phyloP scores from a whole-genome alignment of 1,140 invertebrate species.

The Acromyrmex heyeri region DNA sequence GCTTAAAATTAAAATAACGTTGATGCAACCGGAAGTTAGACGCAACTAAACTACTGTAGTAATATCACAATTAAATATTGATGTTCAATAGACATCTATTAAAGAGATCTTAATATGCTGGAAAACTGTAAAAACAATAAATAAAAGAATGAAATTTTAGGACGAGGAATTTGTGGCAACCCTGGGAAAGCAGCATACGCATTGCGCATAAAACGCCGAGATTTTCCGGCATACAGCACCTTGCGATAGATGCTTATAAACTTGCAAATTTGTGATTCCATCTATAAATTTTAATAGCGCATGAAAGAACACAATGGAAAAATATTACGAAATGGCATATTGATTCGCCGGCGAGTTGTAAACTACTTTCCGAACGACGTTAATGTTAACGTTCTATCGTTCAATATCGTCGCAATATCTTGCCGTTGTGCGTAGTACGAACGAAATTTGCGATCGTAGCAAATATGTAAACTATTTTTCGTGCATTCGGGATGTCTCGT shows the following conservation, averaged over 20 bases:
- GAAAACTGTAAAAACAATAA: too few species aligned
- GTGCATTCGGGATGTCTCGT: not conserved
- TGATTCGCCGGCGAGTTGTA: not conserved
- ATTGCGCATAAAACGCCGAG: too few species aligned
- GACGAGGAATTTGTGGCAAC: too few species aligned
- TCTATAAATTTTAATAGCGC: not conserved
- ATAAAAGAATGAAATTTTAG: too few species aligned
- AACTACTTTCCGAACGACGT: not conserved
- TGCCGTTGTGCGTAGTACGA: not conserved
- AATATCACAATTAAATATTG: too few species aligned
- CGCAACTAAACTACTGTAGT: too few species aligned
- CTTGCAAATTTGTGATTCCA: not conserved
- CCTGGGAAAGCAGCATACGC: too few species aligned
- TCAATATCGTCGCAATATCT: not conserved
- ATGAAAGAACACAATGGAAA: not conserved
- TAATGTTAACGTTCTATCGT: not conserved
- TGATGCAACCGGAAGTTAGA: too few species aligned
- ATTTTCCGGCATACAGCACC: not conserved
- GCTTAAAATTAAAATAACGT: too few species aligned
- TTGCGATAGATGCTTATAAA: not conserved
- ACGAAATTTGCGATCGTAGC: not conserved
- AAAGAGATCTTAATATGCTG: too few species aligned
- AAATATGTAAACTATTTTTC: slow-evolving; percentile 29
- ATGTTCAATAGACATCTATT: too few species aligned
- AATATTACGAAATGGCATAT: not conserved